Evolutionary conservation across 2,888 invertebrate genomes (phyloP).

Genomic region (Aporophyla lueneburgensis): DNA sequence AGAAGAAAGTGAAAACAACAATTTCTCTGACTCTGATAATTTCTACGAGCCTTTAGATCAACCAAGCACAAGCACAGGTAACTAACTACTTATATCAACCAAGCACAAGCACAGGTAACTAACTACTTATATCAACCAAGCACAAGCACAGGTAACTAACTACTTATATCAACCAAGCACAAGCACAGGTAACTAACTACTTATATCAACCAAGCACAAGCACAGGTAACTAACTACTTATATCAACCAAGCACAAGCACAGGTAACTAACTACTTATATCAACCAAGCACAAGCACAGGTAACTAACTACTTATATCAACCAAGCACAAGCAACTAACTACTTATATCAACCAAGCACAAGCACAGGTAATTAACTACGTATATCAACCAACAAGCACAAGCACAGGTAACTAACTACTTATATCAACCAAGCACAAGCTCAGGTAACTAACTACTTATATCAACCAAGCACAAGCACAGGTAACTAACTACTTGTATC

Average conservation of each 20-base stretch:
- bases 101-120: constrained; percentile 92
- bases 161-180: constrained; percentile 91
- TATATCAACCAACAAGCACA: too few relatives aligned
- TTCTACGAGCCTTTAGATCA: constrained; percentile 89
- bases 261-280: too few relatives aligned
- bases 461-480: too few relatives aligned
- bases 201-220: too few relatives aligned
- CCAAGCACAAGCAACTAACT: too few relatives aligned
- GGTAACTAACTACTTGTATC: too few relatives aligned
- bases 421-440: constrained; percentile 92
- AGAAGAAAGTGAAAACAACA: constrained; percentile 81
- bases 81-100: constrained; percentile 81
- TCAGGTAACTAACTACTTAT: constrained; percentile 88
- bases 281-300: too few relatives aligned
- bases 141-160: constrained; percentile 91
- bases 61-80: constrained; percentile 93
- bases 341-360: constrained; percentile 92
- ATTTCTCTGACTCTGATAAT: constrained; percentile 77
- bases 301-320: too few relatives aligned
- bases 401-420: too few relatives aligned
- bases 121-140: constrained; percentile 88
- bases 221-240: too few relatives aligned
- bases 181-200: constrained; percentile 89
- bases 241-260: too few relatives aligned
- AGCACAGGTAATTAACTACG: constrained; percentile 91